Evolutionary conservation across 2,888 invertebrate genomes (phyloP).

Genomic region (Oxyteleia sp.): DNA sequence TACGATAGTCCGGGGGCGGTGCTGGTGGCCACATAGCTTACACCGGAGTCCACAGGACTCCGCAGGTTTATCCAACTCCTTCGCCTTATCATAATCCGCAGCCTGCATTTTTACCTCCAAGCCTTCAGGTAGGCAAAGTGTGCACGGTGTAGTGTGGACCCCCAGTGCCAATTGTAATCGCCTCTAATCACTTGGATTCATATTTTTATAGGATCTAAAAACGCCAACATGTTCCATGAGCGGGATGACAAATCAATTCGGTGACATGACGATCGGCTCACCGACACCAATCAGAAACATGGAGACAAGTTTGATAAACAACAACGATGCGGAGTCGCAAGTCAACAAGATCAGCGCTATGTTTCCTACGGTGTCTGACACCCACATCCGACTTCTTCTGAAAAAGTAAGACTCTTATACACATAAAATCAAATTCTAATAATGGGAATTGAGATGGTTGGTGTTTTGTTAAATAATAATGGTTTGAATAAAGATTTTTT

Average conservation of each 20-base stretch:
- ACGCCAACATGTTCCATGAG: conserved; percentile 85
- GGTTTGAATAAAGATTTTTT: too few relatives aligned
- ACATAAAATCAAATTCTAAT: too few relatives aligned
- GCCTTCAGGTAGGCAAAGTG: conserved; percentile 83
- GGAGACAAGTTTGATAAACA: conserved; percentile 90
- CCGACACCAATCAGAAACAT: conserved; percentile 84
- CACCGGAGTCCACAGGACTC: conserved; percentile 85
- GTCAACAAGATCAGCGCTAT: conserved; percentile 94
- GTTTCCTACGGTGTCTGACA: conserved; percentile 97
- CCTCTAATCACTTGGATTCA: conserved; percentile 1
- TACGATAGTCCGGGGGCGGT: conserved; percentile 84
- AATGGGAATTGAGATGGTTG: too few relatives aligned
- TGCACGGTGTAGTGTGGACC: conserved; percentile 13
- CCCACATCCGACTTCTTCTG: conserved; percentile 94
- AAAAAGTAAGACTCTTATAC: conserved; percentile 96
- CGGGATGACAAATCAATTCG: conserved; percentile 85
- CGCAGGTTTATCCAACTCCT: conserved; percentile 86
- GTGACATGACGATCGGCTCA: conserved; percentile 85
- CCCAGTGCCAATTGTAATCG: conserved; percentile 4
- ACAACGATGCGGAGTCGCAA: conserved; percentile 91
- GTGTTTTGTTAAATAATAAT: too few relatives aligned
- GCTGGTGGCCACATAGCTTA: conserved; percentile 85
- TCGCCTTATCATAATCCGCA: conserved; percentile 87
- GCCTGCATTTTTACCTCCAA: conserved; percentile 87
- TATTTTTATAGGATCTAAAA: conserved; percentile 84